Conservation (phyloP, 2,113 vertebrate species). For the Tonatia bakeri region DNA sequence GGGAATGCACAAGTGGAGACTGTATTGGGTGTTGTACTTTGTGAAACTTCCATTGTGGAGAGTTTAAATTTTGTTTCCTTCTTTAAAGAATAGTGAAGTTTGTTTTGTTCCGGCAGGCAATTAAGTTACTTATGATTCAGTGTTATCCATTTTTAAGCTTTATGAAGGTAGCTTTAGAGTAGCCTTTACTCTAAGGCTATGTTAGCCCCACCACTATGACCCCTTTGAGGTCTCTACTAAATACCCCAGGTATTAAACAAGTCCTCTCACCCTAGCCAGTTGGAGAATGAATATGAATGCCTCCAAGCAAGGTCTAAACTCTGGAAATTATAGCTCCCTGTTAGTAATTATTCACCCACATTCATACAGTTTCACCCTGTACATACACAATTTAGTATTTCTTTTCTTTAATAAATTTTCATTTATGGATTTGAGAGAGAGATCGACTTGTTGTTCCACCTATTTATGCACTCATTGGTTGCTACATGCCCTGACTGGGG, state of each 20-base stretch:
- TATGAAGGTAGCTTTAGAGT: neutral
- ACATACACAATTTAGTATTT: neutral
- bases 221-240: neutral
- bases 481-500: too few species aligned
- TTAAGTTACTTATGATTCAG: neutral
- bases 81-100: neutral
- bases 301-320: neutral
- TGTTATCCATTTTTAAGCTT: neutral
- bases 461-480: too few species aligned
- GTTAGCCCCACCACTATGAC: neutral
- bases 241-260: neutral
- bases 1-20: neutral
- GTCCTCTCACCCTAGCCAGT: neutral
- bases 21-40: neutral
- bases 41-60: neutral
- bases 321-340: neutral
- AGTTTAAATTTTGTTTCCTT: neutral
- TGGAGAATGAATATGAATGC: neutral
- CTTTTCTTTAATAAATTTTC: too few species aligned
- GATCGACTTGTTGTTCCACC: too few species aligned
- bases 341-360: neutral
- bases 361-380: neutral
- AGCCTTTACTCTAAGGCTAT: neutral
- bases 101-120: neutral
- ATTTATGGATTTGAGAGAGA: too few species aligned